phyloP scores from a whole-genome alignment of 2,797 vertebrate genomes.

The Amblyraja radiata region DNA sequence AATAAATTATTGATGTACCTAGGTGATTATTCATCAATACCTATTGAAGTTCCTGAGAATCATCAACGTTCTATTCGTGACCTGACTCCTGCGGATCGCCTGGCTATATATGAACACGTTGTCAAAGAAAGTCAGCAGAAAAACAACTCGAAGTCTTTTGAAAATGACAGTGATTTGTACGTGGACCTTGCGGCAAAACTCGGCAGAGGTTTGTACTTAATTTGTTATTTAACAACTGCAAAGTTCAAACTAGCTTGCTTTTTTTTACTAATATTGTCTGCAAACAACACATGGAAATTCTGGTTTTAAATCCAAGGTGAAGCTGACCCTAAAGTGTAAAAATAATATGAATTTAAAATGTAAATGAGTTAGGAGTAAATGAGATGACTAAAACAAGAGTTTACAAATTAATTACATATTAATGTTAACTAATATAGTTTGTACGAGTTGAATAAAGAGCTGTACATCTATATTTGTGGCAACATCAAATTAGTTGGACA shows the following conservation, averaged over 20 bases:
- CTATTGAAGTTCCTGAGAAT: constrained; percentile 80
- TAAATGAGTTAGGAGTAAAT: too few relatives aligned
- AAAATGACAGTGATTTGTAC: constrained; percentile 83
- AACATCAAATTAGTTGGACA: not conserved
- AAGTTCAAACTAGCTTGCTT: too few relatives aligned
- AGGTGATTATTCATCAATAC: constrained; percentile 73
- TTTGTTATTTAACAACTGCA: constrained; percentile 35
- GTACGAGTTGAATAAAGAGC: not conserved
- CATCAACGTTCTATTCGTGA: constrained; percentile 81
- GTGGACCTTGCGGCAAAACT: constrained; percentile 91
- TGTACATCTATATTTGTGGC: not conserved
- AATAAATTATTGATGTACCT: constrained; percentile 40
- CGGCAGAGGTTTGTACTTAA: constrained; percentile 67
- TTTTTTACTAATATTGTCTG: not conserved
- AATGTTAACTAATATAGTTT: not conserved
- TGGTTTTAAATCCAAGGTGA: not conserved
- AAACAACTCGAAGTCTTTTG: constrained; percentile 51
- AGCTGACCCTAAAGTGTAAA: not conserved
- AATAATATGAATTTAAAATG: not conserved
- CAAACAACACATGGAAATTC: not conserved
- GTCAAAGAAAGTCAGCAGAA: constrained; percentile 61
- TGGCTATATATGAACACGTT: constrained; percentile 83
- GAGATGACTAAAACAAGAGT: too few relatives aligned
- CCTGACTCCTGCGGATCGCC: constrained; percentile 81
- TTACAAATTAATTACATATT: not conserved